Conservation (phyloP, 2,888 invertebrate genomes). For the Drosophila percnosoma region DNA sequence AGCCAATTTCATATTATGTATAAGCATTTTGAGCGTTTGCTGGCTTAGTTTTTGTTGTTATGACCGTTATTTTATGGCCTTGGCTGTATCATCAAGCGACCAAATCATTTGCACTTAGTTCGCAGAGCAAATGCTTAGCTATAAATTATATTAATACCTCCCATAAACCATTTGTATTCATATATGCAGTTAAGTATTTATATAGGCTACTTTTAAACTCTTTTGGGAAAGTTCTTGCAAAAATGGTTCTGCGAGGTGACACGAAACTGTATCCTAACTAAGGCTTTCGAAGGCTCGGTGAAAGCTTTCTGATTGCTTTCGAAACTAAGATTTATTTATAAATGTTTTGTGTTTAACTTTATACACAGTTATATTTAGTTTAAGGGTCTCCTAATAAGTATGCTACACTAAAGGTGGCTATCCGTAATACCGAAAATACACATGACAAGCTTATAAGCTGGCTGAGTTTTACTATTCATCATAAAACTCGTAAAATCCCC, state of each 20-base stretch:
- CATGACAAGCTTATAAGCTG: conserved; percentile 12
- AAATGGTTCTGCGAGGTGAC: background rate
- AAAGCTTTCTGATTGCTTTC: background rate
- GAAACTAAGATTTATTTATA: background rate
- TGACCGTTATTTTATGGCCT: conserved; percentile 61
- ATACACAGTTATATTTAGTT: background rate
- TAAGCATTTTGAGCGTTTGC: conserved; percentile 55
- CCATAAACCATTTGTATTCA: conserved; percentile 41
- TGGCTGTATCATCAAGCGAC: conserved; percentile 56
- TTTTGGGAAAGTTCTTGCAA: background rate
- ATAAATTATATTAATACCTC: conserved; percentile 72
- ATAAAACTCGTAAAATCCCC: conserved; percentile 40
- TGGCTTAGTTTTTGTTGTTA: conserved; percentile 60
- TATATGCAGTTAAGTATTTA: conserved; percentile 27
- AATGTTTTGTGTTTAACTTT: background rate
- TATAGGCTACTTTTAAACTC: conserved; percentile 11
- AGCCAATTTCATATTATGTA: conserved; percentile 72
- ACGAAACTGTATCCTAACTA: background rate
- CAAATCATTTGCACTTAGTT: conserved; percentile 74
- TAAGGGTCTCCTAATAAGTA: background rate
- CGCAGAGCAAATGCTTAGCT: conserved; percentile 37
- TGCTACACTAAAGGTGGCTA: background rate
- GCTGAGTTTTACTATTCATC: background rate
- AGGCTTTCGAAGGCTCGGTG: background rate
- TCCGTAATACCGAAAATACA: conserved; percentile 5